These are phyloP conservation scores for Aphelocoma coerulescens DNA, from an alignment of 2,113 vertebrate species.

Conservation along the genomic window DNA sequence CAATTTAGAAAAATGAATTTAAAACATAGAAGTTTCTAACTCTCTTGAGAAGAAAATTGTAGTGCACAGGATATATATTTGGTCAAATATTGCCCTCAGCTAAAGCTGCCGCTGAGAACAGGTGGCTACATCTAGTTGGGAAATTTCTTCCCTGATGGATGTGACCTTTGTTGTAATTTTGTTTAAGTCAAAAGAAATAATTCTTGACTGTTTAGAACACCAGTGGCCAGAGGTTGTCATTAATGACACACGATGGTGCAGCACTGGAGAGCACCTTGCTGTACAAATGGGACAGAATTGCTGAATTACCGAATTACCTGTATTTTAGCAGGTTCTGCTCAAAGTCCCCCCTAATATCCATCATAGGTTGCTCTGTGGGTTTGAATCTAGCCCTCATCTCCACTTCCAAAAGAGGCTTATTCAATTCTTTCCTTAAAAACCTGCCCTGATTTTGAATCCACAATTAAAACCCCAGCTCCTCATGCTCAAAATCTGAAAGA, in stretches of 20 bases:
- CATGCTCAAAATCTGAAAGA: not conserved
- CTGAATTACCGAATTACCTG: not conserved
- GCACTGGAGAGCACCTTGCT: not conserved
- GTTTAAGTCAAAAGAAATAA: not conserved
- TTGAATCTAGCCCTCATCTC: not conserved
- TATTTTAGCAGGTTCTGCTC: not conserved
- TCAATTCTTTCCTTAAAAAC: not conserved
- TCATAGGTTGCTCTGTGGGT: not conserved
- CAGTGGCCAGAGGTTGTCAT: not conserved
- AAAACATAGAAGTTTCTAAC: not conserved
- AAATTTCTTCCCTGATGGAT: not conserved
- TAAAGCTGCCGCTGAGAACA: not conserved
- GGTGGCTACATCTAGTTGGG: not conserved
- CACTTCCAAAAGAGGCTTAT: not conserved
- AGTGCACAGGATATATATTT: not conserved
- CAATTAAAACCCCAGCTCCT: accelerated
- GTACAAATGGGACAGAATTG: not conserved
- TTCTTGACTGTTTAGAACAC: not conserved
- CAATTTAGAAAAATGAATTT: not conserved
- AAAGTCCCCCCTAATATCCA: not conserved
- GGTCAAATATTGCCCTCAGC: not conserved
- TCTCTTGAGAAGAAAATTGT: not conserved
- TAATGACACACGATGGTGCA: not conserved
- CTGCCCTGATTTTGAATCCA: accelerated
- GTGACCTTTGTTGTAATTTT: not conserved